These are phyloP conservation scores for Pomacea maculata DNA, from an alignment of 1,140 invertebrate genomes.

Conservation along the genomic window DNA sequence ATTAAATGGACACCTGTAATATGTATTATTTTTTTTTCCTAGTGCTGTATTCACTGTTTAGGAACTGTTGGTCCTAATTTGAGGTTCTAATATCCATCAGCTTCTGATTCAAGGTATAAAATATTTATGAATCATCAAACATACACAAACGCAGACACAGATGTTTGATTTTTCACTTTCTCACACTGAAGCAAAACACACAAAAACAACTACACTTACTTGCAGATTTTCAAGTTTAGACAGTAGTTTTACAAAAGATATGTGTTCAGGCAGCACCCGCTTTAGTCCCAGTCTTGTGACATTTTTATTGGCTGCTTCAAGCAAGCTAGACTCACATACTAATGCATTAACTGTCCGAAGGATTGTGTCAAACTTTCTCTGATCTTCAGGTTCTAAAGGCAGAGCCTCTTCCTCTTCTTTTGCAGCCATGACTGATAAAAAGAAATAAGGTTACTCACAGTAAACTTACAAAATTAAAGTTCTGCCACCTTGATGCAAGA, in stretches of 20 bases:
- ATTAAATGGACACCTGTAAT: neutral
- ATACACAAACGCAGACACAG: neutral
- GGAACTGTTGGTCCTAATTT: neutral
- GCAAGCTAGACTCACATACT: slow-evolving; percentile 39
- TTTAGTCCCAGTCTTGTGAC: slow-evolving; percentile 41
- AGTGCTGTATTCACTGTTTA: neutral
- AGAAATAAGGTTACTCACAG: neutral
- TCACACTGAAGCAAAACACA: no score
- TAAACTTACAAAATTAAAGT: no score
- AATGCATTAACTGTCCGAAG: slow-evolving; percentile 42
- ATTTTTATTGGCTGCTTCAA: slow-evolving; percentile 43
- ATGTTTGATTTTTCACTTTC: neutral
- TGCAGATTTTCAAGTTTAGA: slow-evolving; percentile 43
- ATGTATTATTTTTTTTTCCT: neutral
- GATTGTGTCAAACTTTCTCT: slow-evolving; percentile 48
- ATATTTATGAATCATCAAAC: neutral
- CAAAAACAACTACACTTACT: slow-evolving; percentile 27
- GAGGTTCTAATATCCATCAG: slow-evolving; percentile 2
- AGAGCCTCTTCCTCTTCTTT: slow-evolving; percentile 26
- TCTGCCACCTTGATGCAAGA: no score
- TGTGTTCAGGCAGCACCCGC: slow-evolving; percentile 39
- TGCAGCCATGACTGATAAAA: neutral
- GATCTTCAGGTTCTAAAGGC: slow-evolving; percentile 37
- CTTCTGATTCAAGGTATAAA: neutral
- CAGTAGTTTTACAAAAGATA: slow-evolving; percentile 36